These are phyloP conservation scores for Rhopalosiphum maidis DNA, from an alignment of 1,140 invertebrate genomes.

Conservation along the genomic window DNA sequence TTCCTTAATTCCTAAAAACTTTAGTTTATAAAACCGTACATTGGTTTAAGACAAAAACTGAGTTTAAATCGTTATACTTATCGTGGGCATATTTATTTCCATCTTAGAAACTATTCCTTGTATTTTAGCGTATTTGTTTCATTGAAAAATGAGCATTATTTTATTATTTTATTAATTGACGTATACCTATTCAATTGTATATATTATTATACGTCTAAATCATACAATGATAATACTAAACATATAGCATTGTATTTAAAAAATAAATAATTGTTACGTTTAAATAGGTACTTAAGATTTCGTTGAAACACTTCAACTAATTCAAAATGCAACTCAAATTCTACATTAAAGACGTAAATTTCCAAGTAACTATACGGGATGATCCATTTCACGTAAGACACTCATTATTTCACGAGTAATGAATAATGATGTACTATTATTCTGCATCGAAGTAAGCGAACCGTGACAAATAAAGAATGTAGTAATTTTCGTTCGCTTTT, in stretches of 20 bases:
- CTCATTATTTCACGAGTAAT: no score
- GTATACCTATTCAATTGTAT: not conserved
- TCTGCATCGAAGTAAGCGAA: no score
- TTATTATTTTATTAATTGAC: not conserved
- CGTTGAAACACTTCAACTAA: not conserved
- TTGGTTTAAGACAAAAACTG: no score
- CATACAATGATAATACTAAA: not conserved
- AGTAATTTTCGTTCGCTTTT: not conserved
- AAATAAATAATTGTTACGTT: not conserved
- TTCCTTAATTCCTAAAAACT: no score
- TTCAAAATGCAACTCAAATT: not conserved
- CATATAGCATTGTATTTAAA: not conserved
- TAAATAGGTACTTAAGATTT: not conserved
- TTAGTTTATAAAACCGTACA: no score
- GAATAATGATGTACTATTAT: no score
- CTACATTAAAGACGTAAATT: not conserved
- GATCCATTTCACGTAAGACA: no score
- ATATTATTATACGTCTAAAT: not conserved
- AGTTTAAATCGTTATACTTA: not conserved
- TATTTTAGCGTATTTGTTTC: not conserved
- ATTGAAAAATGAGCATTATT: not conserved
- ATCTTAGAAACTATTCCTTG: not conserved
- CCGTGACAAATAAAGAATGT: no score
- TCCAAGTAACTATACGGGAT: not conserved
- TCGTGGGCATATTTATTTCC: not conserved